Evolutionary conservation across 2,113 vertebrate species (phyloP), one percentile per base, ranked within the genome.

Genomic region (Sander vitreus): DNA sequence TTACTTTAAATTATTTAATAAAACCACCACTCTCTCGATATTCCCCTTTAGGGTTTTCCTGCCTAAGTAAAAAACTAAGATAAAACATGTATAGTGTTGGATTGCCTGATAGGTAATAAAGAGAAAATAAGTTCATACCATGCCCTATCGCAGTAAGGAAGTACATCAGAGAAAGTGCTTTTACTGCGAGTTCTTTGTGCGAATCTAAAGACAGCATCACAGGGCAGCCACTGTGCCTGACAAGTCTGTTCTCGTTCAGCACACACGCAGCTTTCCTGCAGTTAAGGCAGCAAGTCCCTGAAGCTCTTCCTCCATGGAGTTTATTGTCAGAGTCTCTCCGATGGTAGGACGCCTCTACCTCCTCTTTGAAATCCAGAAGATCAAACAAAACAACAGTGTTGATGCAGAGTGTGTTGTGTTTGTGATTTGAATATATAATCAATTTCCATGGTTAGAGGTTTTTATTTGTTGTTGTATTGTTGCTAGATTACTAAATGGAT

Each of bases 231-330:
- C 68, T 64, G 82, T 82, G 83, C 85, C 92, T 92, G 92, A 91
- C 89, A 85, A 92, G 88, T 72, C 80, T 84, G 73, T 89, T 91
- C 84, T 69, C 81, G 80, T 84, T 86, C 85, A 74, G 78, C 82
- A 82, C 85, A 85, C 81, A 87, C 64, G 23, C 87, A 78, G 81
- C 82, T 85, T 89, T 92, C 82, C 80, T 87, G 86, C 86, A 82
- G 87, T 86, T 85, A 78, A 91, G 87, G 90, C 85, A 84, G 83
- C 74, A 47, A 85, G 85, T 93, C 92, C 93, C 93, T 66, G 88
- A 88, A 93, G 93, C 91, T 88, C 91, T 93, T 94, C 91, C 93
- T 93, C 86, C 75, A 51, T 83, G 72, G 88, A 92, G 76, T 91
- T 88, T 91, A 90, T 91, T 92, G 91, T 91, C 90, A 93, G 89